Conservation (phyloP, 2,888 invertebrate genomes). For the Andricus quercusramuli region DNA sequence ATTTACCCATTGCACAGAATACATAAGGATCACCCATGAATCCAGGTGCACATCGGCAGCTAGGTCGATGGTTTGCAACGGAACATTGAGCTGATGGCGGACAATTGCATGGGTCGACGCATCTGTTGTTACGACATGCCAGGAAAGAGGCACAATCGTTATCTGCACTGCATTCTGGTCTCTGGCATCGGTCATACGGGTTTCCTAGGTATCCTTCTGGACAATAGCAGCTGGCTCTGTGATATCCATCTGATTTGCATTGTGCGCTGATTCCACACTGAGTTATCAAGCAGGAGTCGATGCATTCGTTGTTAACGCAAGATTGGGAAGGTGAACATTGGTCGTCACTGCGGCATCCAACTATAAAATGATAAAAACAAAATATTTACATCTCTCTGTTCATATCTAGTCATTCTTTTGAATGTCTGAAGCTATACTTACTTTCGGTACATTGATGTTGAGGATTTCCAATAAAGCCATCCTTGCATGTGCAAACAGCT, state of each 20-base stretch:
- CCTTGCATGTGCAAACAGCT: slow-evolving; percentile 89
- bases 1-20: slow-evolving; percentile 82
- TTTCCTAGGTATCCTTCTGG: slow-evolving; percentile 88
- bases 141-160: slow-evolving; percentile 89
- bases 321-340: slow-evolving; percentile 91
- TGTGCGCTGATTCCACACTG: slow-evolving; percentile 90
- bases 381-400: not conserved
- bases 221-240: slow-evolving; percentile 89
- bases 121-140: slow-evolving; percentile 88
- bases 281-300: slow-evolving; percentile 88
- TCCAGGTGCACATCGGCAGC: slow-evolving; percentile 91
- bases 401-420: not conserved
- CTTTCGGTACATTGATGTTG: slow-evolving; percentile 88
- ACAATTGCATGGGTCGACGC: slow-evolving; percentile 92
- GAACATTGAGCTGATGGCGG: slow-evolving; percentile 88
- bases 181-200: slow-evolving; percentile 87
- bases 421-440: slow-evolving; percentile 77
- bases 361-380: slow-evolving; percentile 72
- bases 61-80: slow-evolving; percentile 87
- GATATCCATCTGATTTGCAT: slow-evolving; percentile 87
- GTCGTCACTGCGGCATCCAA: slow-evolving; percentile 91
- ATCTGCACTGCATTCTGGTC: slow-evolving; percentile 88
- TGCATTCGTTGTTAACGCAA: slow-evolving; percentile 90
- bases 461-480: slow-evolving; percentile 91
- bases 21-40: slow-evolving; percentile 88